Conservation (phyloP, 2,113 vertebrate genomes). For the Phaetusa simplex region DNA sequence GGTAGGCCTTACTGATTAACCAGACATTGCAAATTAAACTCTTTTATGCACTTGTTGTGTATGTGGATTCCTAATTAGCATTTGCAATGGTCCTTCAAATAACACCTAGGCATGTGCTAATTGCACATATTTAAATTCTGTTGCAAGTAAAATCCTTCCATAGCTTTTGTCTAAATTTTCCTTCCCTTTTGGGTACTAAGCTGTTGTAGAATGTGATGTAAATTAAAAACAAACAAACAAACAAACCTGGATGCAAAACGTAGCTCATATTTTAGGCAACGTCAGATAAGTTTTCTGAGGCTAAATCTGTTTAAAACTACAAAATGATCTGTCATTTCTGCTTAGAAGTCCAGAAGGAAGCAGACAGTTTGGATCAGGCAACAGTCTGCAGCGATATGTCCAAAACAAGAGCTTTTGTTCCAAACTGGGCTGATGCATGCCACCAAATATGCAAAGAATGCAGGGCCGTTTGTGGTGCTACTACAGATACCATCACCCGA, state of each 20-base stretch:
- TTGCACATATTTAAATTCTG: not conserved
- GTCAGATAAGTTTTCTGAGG: not conserved
- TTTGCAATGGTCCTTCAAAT: not conserved
- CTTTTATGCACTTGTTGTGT: not conserved
- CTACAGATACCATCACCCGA: slow-evolving; percentile 20
- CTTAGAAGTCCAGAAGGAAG: slow-evolving; percentile 10
- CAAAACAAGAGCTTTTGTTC: slow-evolving; percentile 69
- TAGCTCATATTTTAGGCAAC: not conserved
- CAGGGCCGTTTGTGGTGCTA: slow-evolving; percentile 24
- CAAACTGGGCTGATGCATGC: slow-evolving; percentile 43
- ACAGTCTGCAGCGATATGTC: slow-evolving; percentile 22
- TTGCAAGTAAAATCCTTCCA: not conserved
- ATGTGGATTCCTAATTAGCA: not conserved
- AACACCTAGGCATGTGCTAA: not conserved
- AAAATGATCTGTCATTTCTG: not conserved
- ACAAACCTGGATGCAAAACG: not conserved
- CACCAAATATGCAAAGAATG: slow-evolving; percentile 62
- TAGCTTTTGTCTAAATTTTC: not conserved
- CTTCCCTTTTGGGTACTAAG: not conserved
- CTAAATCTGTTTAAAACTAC: not conserved
- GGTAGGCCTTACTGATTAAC: not conserved
- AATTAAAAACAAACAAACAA: not conserved
- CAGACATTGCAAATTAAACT: not conserved
- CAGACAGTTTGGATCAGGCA: slow-evolving; percentile 44
- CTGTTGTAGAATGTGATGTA: not conserved